Base-by-base conservation (phyloP, 2,113 vertebrate species). In the Prietella phreatophila region DNA sequence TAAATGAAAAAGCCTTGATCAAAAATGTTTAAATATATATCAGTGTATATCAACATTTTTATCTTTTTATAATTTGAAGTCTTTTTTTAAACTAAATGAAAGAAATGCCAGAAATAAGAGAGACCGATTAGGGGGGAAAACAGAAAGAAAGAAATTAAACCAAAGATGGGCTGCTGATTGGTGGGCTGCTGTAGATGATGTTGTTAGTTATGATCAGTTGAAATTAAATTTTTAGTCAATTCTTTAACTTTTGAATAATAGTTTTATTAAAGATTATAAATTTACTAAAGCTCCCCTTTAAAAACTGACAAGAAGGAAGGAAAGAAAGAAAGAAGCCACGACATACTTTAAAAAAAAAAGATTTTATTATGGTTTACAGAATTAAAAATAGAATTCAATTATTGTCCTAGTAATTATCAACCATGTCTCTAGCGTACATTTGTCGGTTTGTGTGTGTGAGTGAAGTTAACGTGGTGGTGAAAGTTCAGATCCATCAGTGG, bases 401-500 rank as follows among this genome's bases (percentile, higher is more conserved):
- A 69, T 36, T 71, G 67, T 71, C 67, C 15, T 75, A 22, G 71
- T 15, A 75, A 20, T 39, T 5, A 73, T 39, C 15, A 73, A 39
- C 20, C 3, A 9, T 36, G 6, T 71, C 65, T 36, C 69, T 33
- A 71, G 33, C 0, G 9, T 50, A 50, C 47, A 10, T 50, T 50
- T 50, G 8, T 50, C 3, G 9, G 71, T 75, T 36, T 36, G 67
- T 71, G 67, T 36, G 67, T 71, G 67, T 39, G 69, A 13, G 20
- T 3, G 22, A 63, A 82, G 56, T 22, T 60, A 36, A 10, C 5
- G 82, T 69, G 33, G 25, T 81, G 30, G 82, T 27, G 22, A 33
- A 50, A 69, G 63, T 84, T 84, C 47, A 11, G 88, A 95, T 96
- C 93, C 89, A 95, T 95, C 94, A 95, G 91, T 55, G 14, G 25